Evolutionary conservation across 2,797 vertebrate species (phyloP).

Genomic region (Lemur catta): DNA sequence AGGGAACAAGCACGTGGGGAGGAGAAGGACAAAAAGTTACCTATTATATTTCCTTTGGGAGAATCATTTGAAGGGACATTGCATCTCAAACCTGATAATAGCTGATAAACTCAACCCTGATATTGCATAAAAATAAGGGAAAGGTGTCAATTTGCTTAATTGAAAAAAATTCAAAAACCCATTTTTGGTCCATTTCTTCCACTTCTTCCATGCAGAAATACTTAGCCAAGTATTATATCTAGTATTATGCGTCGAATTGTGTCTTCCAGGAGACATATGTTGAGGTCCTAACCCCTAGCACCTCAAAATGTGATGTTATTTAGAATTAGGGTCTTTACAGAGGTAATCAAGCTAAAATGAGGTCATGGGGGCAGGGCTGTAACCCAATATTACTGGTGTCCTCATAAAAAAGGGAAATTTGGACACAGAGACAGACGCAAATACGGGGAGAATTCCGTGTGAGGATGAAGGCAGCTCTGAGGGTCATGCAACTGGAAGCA

Average conservation of each 20-base stretch:
- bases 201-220: not conserved
- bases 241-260: not conserved
- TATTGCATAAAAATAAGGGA: not conserved
- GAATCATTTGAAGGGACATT: not conserved
- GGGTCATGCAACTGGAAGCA: not conserved
- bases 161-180: not conserved
- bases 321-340: not conserved
- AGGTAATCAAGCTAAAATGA: slow-evolving; percentile 3
- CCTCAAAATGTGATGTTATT: not conserved
- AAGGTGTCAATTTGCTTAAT: not conserved
- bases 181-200: not conserved
- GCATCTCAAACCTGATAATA: not conserved
- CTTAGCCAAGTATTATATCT: not conserved
- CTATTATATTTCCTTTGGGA: not conserved
- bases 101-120: not conserved
- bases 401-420: not conserved
- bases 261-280: not conserved
- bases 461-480: not conserved
- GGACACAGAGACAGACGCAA: not conserved
- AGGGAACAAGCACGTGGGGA: not conserved
- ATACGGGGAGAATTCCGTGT: not conserved
- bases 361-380: not conserved
- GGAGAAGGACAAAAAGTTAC: not conserved
- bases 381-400: not conserved
- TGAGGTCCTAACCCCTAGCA: not conserved